A percentile compares a stretch with the other conserved stretches of the same genome.
Conservation (phyloP, 2,888 invertebrate species). For the Lasioglossum pauxillum region DNA sequence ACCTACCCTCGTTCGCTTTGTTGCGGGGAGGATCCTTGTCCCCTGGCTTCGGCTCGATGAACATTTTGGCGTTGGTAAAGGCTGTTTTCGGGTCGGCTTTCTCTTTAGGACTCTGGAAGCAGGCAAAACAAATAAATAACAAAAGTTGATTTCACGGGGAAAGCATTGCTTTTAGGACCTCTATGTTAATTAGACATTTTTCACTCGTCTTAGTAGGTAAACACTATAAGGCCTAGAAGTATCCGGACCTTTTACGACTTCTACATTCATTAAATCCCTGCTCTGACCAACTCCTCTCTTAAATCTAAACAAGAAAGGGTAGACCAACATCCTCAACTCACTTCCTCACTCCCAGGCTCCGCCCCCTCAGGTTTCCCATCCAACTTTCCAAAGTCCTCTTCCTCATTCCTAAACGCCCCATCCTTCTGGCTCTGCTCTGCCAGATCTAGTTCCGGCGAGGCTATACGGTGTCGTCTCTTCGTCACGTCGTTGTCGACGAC, state of each 20-base stretch:
- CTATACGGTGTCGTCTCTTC: slow-evolving; percentile 65
- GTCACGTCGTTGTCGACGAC: slow-evolving; percentile 82
- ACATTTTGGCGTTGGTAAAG: slow-evolving; percentile 74
- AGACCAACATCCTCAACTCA: slow-evolving; percentile 14
- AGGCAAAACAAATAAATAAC: not conserved
- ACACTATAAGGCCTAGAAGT: no score
- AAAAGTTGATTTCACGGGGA: no score
- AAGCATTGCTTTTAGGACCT: no score
- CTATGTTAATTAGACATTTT: no score
- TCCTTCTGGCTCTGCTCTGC: slow-evolving; percentile 37
- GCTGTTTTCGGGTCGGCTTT: slow-evolving; percentile 32
- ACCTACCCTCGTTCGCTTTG: slow-evolving; percentile 77
- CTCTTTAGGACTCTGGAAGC: not conserved
- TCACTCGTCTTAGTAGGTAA: no score
- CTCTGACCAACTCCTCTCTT: not conserved
- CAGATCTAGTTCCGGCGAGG: slow-evolving; percentile 60
- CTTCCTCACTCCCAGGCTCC: slow-evolving; percentile 30
- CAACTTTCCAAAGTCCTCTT: slow-evolving; percentile 22
- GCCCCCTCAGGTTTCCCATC: slow-evolving; percentile 12
- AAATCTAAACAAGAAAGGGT: not conserved
- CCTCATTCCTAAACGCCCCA: not conserved
- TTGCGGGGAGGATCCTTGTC: slow-evolving; percentile 66
- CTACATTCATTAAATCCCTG: not conserved
- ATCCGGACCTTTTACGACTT: not conserved
- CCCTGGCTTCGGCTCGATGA: slow-evolving; percentile 76